These are phyloP conservation scores for Lamprologus sp. DNA, from an alignment of 2,113 vertebrate genomes.

Conservation along the genomic window DNA sequence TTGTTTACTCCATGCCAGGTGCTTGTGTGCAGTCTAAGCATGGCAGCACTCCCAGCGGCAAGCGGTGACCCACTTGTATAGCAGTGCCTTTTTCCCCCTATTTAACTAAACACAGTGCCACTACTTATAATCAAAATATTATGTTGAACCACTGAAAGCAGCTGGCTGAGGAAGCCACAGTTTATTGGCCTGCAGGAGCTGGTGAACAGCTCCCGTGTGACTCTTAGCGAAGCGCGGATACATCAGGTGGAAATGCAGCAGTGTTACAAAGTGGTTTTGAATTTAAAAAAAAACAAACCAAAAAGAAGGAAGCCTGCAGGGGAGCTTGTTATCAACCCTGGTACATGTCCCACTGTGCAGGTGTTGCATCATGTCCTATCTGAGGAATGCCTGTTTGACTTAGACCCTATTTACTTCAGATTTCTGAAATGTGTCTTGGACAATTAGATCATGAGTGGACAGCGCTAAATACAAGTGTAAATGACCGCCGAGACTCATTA, in stretches of 20 bases:
- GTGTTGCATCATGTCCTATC: neutral
- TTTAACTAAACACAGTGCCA: conserved; percentile 29
- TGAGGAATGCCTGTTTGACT: neutral
- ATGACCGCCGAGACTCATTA: neutral
- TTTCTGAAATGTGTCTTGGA: neutral
- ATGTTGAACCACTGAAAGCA: conserved; percentile 20
- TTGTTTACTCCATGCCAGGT: conserved; percentile 55
- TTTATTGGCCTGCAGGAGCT: conserved; percentile 8
- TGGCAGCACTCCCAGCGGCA: conserved; percentile 31
- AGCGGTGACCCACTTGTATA: conserved; percentile 50
- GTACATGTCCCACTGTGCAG: neutral
- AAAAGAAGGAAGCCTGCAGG: neutral
- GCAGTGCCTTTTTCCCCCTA: neutral
- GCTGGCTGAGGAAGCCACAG: neutral
- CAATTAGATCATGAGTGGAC: neutral
- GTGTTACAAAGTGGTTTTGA: neutral
- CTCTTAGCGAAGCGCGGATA: neutral
- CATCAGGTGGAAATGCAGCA: neutral
- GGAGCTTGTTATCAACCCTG: neutral
- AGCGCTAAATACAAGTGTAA: neutral
- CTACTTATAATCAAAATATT: conserved; percentile 35
- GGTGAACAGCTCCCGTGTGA: conserved; percentile 7
- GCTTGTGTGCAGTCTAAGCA: conserved; percentile 35
- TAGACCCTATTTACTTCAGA: neutral
- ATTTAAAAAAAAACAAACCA: neutral